Evolutionary conservation across 2,888 invertebrate genomes (phyloP).

Genomic region (Lithophane socia): DNA sequence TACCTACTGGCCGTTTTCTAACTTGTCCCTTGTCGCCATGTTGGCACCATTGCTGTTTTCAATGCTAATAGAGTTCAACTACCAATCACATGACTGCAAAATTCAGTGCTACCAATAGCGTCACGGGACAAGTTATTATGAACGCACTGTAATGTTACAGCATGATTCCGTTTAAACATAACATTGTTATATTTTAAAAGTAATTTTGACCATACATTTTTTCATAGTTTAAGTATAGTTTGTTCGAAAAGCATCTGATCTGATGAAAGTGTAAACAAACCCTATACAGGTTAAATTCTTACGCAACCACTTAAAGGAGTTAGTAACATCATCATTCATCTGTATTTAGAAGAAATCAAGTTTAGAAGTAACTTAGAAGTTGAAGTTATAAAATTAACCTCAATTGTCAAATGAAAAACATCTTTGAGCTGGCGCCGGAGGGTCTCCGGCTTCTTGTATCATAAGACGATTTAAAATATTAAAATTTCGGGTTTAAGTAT

Average conservation of each 20-base stretch:
- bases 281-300: background rate
- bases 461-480: background rate
- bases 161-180: slow-evolving; percentile 2
- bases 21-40: no score
- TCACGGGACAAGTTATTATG: no score
- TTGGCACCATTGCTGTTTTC: no score
- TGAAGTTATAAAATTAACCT: no score
- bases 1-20: background rate
- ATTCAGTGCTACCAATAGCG: no score
- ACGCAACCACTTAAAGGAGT: background rate
- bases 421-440: background rate
- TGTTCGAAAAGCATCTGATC: background rate
- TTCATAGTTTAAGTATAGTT: background rate
- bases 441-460: no score
- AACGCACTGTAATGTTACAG: background rate
- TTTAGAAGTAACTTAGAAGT: no score
- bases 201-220: background rate
- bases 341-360: background rate
- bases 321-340: background rate
- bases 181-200: background rate
- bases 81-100: no score
- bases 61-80: no score
- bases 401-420: background rate
- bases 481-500: background rate
- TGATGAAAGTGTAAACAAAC: background rate